Base-by-base conservation (phyloP, 2,797 vertebrate genomes). In the Hydrophis major region DNA sequence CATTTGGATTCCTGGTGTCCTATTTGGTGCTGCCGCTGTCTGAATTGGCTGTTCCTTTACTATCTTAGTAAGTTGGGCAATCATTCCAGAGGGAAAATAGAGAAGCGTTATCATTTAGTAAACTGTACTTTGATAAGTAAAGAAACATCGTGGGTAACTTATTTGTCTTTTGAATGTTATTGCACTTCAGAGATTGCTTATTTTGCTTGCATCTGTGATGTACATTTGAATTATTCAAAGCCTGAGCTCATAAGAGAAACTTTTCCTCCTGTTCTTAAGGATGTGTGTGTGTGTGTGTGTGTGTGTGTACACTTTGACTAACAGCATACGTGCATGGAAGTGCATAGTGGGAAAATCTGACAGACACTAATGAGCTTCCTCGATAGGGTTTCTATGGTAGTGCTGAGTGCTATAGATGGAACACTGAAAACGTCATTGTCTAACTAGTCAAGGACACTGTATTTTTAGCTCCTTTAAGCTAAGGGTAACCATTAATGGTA, bases 381-480 rank as follows among this genome's bases (percentile, higher is more conserved):
- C 74, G 92, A 94, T 88, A 28, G 27, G 55, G 20, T 28, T 95
- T 50, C 6, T 47, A 93, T 92, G 90, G 47, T 93, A 95, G 87
- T 88, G 78, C 13, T 93, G 63, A 88, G n/a, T 88, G 57, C 8
- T 89, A 11, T 91, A 92, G 93, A 47, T 90, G 61, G 63, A 27
- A 93, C 47, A 91, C 25, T 2, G 93, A 83, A 95, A 59, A 3
- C 60, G 59, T 87, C 6, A 13, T 57, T 53, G n/a, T 27, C 14
- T 89, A 27, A 13, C 89, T 94, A 56, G 37, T 91, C 50, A 60
- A 1, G 61, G 6, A 7, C 18, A 83, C 63, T 87, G 27, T 66
- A 37, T 94, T 91, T 94, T 94, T 94, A 83, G 94, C 28, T 90
- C 86, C 3, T 93, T 16, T 88, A 1, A 93, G 94, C 95, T 90